Evolutionary conservation across 2,113 vertebrate species (phyloP).

Genomic region (Nibea coibor): DNA sequence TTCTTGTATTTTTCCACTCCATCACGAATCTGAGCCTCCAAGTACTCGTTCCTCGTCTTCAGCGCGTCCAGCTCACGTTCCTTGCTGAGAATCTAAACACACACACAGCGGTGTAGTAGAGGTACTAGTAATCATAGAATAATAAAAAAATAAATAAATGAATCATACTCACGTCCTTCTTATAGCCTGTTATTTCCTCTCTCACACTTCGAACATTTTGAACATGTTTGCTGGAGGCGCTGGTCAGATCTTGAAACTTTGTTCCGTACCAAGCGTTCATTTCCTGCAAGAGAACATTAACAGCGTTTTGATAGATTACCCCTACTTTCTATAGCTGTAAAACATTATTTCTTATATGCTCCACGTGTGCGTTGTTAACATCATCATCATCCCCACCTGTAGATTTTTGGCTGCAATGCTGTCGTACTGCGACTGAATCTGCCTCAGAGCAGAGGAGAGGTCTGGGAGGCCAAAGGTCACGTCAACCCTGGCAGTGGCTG

Average conservation of each 20-base stretch:
- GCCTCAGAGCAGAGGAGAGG: conserved; percentile 86
- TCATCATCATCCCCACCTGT: conserved; percentile 78
- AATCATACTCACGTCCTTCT: conserved; percentile 85
- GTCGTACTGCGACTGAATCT: conserved; percentile 88
- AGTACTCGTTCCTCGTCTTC: conserved; percentile 79
- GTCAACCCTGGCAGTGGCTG: conserved; percentile 68
- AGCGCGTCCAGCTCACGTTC: conserved; percentile 77
- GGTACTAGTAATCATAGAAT: not conserved
- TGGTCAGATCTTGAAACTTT: conserved; percentile 88
- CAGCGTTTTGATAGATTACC: not conserved
- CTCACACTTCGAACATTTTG: conserved; percentile 82
- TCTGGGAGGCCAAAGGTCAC: conserved; percentile 83
- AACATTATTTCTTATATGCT: not conserved
- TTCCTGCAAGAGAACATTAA: conserved; percentile 71
- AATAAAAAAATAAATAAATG: not conserved
- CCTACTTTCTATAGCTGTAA: not conserved
- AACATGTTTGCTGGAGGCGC: conserved; percentile 81
- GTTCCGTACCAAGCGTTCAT: conserved; percentile 86
- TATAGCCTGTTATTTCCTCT: conserved; percentile 80
- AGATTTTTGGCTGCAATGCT: conserved; percentile 89
- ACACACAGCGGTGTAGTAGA: conserved; percentile 4
- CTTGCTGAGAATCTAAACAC: conserved; percentile 77
- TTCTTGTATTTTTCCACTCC: conserved; percentile 65
- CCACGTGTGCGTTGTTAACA: not conserved
- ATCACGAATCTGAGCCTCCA: conserved; percentile 77